Percentiles rank a stretch among this genome's conserved stretches.
These are phyloP conservation scores for Batillaria attramentaria DNA, from an alignment of 1,140 invertebrate genomes.

Conservation along the genomic window DNA sequence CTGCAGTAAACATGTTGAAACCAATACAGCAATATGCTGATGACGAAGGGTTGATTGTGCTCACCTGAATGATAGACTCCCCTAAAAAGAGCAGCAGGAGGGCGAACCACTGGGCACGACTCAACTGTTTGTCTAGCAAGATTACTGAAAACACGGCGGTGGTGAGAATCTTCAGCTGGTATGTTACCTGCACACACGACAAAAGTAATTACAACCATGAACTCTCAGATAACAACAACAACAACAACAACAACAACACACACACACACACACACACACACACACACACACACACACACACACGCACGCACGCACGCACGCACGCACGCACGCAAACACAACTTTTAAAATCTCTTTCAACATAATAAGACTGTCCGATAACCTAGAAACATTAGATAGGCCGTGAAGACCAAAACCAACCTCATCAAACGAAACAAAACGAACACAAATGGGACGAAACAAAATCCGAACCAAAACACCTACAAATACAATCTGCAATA, in stretches of 20 bases:
- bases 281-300: constrained; percentile 7
- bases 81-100: constrained; percentile 87
- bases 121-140: constrained; percentile 85
- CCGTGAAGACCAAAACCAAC: neutral
- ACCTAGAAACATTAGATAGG: too few species aligned
- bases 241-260: neutral
- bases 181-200: constrained; percentile 88
- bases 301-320: neutral
- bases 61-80: constrained; percentile 77
- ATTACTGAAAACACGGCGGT: constrained; percentile 97
- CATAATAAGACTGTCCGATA: too few species aligned
- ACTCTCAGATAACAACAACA: too few species aligned
- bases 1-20: too few species aligned
- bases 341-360: too few species aligned
- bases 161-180: constrained; percentile 98
- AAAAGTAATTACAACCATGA: too few species aligned
- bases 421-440: too few species aligned
- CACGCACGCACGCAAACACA: neutral
- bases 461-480: too few species aligned
- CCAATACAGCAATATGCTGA: too few species aligned
- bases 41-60: too few species aligned
- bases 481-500: too few species aligned
- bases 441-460: too few species aligned
- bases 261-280: constrained; percentile 1
- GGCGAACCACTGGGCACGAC: constrained; percentile 89